Base-by-base conservation (phyloP, 2,888 invertebrate species). In the Drosophila picticornis region DNA sequence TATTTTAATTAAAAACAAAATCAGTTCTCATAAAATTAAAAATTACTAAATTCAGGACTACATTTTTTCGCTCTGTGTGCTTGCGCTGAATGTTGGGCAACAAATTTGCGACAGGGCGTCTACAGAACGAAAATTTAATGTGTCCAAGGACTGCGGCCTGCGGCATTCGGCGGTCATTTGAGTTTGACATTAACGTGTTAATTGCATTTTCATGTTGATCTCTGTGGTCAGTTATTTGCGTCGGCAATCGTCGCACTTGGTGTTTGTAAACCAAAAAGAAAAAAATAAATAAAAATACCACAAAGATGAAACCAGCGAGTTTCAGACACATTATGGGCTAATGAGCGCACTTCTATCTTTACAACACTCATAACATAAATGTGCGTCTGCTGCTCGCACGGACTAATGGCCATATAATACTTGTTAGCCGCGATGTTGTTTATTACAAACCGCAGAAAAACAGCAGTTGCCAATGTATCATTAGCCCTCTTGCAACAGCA, bases 181-280 rank as follows among this genome's bases (percentile, higher is more conserved):
- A 70, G 74, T 72, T 80, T 86, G 81, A 89, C 88, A 90, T 84
- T 87, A 84, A 81, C 73, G 81, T 82, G 89, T 82, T 90, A 88
- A 88, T 88, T 88, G 88, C 87, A 84, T 87, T 88, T 88, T 80
- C 88, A 89, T 90, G 88, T 88, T 87, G 76, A 81, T 71, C 64
- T 56, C 72, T 48, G 65, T 40, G 79, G 79, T 78, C 81, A 77
- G 86, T 80, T 79, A 83, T 78, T 66, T 73, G 65, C 46, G 70
- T 43, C 51, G 16, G 50, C 57, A 52, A 53, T 48, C 46, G 48
- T 29, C 11, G 38, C 22, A 27, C 58, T 65, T 71, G 73, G 65
- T 51, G 46, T 25, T 46, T 25, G 25, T 46, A 66, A 34, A 55
- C 57, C 59, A 59, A 64, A 67, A 64, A 75, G 5, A 9, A 3